Evolutionary conservation across 2,888 invertebrate species (phyloP).

Genomic region (Empis stercorea): DNA sequence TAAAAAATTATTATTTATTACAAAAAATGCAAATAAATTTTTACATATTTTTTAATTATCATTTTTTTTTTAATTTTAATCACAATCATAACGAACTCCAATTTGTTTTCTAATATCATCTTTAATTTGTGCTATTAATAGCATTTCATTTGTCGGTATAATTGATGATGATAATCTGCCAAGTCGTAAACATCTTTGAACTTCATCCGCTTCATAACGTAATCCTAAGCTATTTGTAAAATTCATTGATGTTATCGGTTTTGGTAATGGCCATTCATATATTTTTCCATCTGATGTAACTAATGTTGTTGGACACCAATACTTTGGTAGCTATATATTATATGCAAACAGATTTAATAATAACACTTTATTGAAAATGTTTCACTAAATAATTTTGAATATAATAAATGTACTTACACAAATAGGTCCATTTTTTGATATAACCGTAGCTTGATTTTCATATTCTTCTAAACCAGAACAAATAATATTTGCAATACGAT

Average conservation of each 20-base stretch:
- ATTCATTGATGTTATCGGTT: constrained; percentile 42
- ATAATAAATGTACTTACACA: too few relatives aligned
- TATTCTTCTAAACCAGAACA: constrained; percentile 19
- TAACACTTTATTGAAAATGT: too few relatives aligned
- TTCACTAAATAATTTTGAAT: too few relatives aligned
- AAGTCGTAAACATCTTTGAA: constrained; percentile 50
- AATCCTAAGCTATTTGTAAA: constrained; percentile 58
- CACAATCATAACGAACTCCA: background rate
- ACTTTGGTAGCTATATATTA: constrained; percentile 33
- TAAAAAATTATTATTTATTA: background rate
- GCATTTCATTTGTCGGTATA: constrained; percentile 49
- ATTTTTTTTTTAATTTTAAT: background rate
- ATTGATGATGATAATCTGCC: constrained; percentile 52
- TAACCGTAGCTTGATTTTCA: constrained; percentile 20
- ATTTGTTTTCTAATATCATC: constrained; percentile 56
- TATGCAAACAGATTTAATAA: too few relatives aligned
- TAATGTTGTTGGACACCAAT: constrained; percentile 57
- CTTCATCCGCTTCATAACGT: constrained; percentile 61
- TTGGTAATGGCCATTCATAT: constrained; percentile 48
- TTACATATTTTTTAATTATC: too few relatives aligned
- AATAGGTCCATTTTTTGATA: constrained; percentile 20
- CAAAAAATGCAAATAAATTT: constrained; percentile 10
- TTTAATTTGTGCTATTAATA: constrained; percentile 51
- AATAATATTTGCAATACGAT: constrained; percentile 16
- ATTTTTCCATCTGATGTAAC: constrained; percentile 44